A percentile compares a stretch with the other conserved stretches of the same genome.
Conservation (phyloP, 2,113 vertebrate genomes). For the Tyto alba region DNA sequence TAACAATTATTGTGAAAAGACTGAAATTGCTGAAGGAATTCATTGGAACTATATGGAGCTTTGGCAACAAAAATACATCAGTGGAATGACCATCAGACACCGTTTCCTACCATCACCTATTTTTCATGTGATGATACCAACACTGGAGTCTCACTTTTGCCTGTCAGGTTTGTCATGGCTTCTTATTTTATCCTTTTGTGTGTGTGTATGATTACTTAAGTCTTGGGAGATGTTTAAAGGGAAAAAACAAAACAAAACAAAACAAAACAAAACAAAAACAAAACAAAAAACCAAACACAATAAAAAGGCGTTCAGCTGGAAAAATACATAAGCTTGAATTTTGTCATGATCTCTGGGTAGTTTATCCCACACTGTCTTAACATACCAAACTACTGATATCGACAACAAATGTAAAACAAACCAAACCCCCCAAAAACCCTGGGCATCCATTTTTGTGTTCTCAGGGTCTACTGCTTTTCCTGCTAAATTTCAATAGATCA, state of each 20-base stretch:
- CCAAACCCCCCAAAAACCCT: accelerated
- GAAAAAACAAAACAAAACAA: not conserved
- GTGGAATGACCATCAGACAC: not conserved
- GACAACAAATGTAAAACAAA: not conserved
- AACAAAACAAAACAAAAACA: not conserved
- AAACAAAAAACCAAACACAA: too few species aligned
- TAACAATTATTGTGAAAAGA: not conserved
- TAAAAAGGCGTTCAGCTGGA: not conserved
- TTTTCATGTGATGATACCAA: not conserved
- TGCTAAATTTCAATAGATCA: not conserved
- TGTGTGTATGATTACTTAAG: not conserved
- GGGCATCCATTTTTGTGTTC: not conserved
- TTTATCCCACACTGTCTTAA: not conserved
- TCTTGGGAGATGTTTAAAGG: not conserved
- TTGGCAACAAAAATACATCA: not conserved
- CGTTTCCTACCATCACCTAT: not conserved
- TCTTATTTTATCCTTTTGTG: not conserved
- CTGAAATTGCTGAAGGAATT: not conserved
- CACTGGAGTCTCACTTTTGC: not conserved
- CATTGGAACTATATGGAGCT: not conserved
- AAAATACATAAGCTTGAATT: not conserved
- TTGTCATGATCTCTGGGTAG: not conserved
- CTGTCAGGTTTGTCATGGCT: not conserved
- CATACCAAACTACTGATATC: not conserved
- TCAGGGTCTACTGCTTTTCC: not conserved